phyloP scores from a whole-genome alignment of 1,140 invertebrate genomes.

The Drosophila erecta region DNA sequence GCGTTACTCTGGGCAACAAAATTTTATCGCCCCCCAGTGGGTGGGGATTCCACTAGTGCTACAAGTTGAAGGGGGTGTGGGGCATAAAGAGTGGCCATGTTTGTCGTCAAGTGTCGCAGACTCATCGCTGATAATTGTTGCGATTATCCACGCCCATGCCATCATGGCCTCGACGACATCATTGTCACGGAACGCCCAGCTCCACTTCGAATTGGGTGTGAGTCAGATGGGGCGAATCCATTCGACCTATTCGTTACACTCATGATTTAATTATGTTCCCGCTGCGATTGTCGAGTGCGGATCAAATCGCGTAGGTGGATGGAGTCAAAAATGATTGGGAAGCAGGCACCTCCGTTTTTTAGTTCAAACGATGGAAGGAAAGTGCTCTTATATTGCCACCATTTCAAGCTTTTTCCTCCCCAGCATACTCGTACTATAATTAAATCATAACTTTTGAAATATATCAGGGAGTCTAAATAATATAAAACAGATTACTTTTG shows the following conservation, averaged over 20 bases:
- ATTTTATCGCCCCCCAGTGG: conserved; percentile 66
- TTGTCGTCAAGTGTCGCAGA: conserved; percentile 69
- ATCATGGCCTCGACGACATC: conserved; percentile 31
- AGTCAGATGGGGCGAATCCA: conserved; percentile 2
- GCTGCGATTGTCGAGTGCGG: conserved; percentile 19
- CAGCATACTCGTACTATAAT: too few species aligned
- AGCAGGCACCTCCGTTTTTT: neutral
- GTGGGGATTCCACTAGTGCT: neutral
- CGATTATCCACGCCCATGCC: conserved; percentile 59
- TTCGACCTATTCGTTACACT: conserved; percentile 20
- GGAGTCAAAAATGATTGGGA: neutral
- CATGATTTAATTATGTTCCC: conserved; percentile 67
- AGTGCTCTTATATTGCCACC: too few species aligned
- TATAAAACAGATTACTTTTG: neutral
- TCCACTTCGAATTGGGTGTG: conserved; percentile 16
- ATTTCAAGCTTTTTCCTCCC: too few species aligned
- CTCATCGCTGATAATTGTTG: conserved; percentile 69
- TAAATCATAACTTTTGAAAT: too few species aligned
- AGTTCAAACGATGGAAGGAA: too few species aligned
- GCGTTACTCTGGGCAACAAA: conserved; percentile 76
- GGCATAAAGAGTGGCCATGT: conserved; percentile 44
- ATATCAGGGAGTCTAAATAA: neutral
- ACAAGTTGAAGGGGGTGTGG: neutral
- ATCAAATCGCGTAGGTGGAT: conserved; percentile 17
- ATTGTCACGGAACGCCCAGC: conserved; percentile 7